Percentiles rank a stretch among this genome's conserved stretches.
Conservation (phyloP, 1,140 invertebrate genomes). For the Apis florea region DNA sequence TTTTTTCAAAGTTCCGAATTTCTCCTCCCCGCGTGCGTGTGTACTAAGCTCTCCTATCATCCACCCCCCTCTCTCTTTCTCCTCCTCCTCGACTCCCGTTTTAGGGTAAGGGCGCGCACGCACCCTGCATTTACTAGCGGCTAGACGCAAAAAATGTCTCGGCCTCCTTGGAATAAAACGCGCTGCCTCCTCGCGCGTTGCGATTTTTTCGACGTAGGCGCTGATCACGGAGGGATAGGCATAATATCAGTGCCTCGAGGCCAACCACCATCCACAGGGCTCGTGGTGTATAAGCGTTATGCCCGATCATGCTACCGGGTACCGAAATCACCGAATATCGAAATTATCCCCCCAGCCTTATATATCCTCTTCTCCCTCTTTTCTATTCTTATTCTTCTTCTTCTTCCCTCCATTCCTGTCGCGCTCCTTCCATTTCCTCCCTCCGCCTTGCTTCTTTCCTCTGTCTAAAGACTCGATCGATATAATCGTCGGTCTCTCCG, state of each 20-base stretch:
- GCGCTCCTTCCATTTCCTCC: constrained; percentile 31
- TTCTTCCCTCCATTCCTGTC: background rate
- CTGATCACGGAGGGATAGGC: constrained; percentile 69
- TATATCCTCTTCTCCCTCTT: constrained; percentile 20
- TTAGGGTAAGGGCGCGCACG: constrained; percentile 32
- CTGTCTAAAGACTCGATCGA: constrained; percentile 67
- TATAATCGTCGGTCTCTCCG: constrained; percentile 78
- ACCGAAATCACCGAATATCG: constrained; percentile 72
- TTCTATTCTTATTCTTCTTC: constrained; percentile 12
- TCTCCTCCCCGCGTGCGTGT: too few species aligned
- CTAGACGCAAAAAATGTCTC: constrained; percentile 78
- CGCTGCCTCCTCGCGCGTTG: constrained; percentile 26
- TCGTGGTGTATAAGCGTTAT: constrained; percentile 62
- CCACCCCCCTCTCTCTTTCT: constrained; percentile 1
- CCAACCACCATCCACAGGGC: constrained; percentile 37
- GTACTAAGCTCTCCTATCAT: too few species aligned
- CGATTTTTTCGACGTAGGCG: constrained; percentile 71
- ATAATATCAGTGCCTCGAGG: constrained; percentile 74
- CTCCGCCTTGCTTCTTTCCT: constrained; percentile 32
- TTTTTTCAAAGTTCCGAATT: constrained; percentile 64
- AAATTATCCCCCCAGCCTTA: constrained; percentile 67
- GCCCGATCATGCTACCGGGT: constrained; percentile 74
- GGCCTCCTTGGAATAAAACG: constrained; percentile 51
- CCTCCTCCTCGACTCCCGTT: constrained; percentile 8
- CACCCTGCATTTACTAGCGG: constrained; percentile 79